phyloP scores from a whole-genome alignment of 2,113 vertebrate genomes.

The Uria lomvia region DNA sequence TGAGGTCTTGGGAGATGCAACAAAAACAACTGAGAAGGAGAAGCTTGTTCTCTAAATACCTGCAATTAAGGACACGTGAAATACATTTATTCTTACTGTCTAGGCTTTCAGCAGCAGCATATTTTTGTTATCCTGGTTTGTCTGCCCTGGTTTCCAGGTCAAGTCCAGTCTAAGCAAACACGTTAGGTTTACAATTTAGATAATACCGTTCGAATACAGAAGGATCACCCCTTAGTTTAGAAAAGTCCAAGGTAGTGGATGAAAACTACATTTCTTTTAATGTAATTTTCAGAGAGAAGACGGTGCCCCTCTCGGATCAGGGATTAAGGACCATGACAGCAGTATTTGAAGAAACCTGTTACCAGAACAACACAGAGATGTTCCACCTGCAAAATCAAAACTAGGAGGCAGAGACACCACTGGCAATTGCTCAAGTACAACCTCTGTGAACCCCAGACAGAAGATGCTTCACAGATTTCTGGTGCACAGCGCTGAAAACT shows the following conservation, averaged over 20 bases:
- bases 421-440: background rate
- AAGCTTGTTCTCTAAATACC: background rate
- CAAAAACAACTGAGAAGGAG: background rate
- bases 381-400: background rate
- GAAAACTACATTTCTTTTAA: background rate
- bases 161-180: background rate
- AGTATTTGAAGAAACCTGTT: background rate
- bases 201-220: background rate
- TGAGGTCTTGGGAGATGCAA: background rate
- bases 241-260: background rate
- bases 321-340: background rate
- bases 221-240: background rate
- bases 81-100: background rate
- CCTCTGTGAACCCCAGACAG: background rate
- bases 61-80: background rate
- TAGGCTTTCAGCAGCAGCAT: background rate
- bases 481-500: conserved; percentile 44
- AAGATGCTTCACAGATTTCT: background rate
- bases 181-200: background rate
- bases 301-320: background rate
- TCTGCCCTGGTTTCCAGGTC: background rate
- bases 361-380: background rate
- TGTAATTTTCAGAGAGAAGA: background rate
- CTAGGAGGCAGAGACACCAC: background rate
- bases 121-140: background rate